Evolutionary conservation across 2,888 invertebrate genomes (phyloP), one percentile per base, ranked within the genome.

Genomic region (Hemicrepidius hirtus): DNA sequence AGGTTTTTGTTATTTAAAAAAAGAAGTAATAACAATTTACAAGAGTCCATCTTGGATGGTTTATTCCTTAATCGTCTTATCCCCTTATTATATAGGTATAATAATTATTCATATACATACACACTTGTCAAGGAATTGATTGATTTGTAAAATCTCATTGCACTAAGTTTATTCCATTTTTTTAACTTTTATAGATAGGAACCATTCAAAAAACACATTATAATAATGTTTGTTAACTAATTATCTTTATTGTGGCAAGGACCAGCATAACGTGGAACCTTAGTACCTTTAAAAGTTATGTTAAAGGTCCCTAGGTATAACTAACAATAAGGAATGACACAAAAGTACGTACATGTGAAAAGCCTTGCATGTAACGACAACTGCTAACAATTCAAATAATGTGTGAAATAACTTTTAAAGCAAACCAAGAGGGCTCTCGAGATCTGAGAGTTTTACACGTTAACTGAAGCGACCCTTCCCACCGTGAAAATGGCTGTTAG

Each of bases 401-500:
- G 76, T 73, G 78, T 75, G 75, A 78, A 76, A 76, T 76, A 78
- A 74, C 66, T 76, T 72, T 57, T 71, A 71, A 73, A 74, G 71
- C 68, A 66, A 68, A 71, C 72, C 64, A 74, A 73, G 73, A 60
- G 68, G 72, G 74, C 72, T 67, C 66, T 73, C 49, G 70, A 70
- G 70, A 74, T 55, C 28, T 67, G 40, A 59, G 69, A 73, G 74
- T 74, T 73, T 70, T 65, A 66, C 73, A 69, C 73, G 62, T 73
- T 71, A 71, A 71, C 66, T 67, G 50, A 77, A 75, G 46, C 71
- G 70, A 74, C 67, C 73, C 74, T 74, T 78, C 72, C 73, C 77
- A 76, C 76, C 76, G 76, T 78, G 77, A 78, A 78, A 78, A 78
- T 75, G 70, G 70, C 71, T 72, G 64, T 71, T 70, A 67, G 55